Conservation (phyloP, 2,113 vertebrate genomes). For the Cnemophilus loriae region DNA sequence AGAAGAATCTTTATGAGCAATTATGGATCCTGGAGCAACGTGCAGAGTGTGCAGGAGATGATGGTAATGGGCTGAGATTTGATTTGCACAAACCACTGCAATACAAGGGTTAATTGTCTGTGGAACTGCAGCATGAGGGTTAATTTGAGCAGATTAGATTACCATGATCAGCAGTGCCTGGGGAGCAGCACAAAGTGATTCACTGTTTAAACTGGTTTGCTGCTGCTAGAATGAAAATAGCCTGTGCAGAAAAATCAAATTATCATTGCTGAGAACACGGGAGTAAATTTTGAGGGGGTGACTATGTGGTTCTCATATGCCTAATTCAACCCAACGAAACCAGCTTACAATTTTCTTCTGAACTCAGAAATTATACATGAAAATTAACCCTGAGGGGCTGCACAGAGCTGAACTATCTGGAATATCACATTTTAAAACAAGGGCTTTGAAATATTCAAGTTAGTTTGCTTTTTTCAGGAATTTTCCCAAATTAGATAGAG, state of each 20-base stretch:
- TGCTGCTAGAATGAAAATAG: background rate
- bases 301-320: background rate
- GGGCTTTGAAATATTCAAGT: background rate
- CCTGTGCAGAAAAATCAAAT: background rate
- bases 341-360: background rate
- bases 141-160: slow-evolving; percentile 28
- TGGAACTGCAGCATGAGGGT: background rate
- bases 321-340: background rate
- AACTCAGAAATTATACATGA: background rate
- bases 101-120: slow-evolving; percentile 14
- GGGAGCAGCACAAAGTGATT: background rate
- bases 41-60: background rate
- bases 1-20: background rate
- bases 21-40: background rate
- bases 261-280: background rate
- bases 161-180: background rate
- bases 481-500: background rate
- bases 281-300: background rate
- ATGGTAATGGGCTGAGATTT: background rate
- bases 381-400: background rate
- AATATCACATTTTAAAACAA: background rate
- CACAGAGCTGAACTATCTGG: background rate
- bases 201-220: background rate
- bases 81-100: background rate
- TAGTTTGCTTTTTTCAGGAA: background rate